A percentile compares a stretch with the other conserved stretches of the same genome.
These are phyloP conservation scores for Scomberomorus guttatus DNA, from an alignment of 2,797 vertebrate species.

Conservation along the genomic window DNA sequence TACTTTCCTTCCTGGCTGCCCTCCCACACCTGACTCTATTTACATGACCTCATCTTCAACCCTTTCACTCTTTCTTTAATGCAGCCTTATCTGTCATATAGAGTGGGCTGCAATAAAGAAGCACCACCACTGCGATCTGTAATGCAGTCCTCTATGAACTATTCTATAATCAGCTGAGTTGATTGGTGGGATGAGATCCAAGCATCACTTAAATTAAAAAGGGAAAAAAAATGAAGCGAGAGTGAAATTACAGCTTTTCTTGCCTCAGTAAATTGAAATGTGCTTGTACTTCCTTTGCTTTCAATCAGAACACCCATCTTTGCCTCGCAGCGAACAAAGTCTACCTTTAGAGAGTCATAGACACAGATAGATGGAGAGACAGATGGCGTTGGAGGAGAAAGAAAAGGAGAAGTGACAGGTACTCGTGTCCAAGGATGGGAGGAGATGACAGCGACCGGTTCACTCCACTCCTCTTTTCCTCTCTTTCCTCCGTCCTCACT, in stretches of 20 bases:
- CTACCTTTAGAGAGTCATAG: conserved; percentile 52
- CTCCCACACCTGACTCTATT: conserved; percentile 8
- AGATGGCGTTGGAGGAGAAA: conserved; percentile 63
- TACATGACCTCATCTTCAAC: conserved; percentile 25
- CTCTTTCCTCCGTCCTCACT: conserved; percentile 58
- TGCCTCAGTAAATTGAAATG: conserved; percentile 1
- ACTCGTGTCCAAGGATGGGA: conserved; percentile 75
- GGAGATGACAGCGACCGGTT: conserved; percentile 78
- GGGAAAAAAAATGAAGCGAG: not conserved
- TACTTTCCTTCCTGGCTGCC: not conserved
- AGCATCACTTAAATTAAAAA: conserved; percentile 10
- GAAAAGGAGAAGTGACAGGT: conserved; percentile 80
- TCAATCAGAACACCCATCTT: conserved; percentile 11
- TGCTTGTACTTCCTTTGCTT: conserved; percentile 28
- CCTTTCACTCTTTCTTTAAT: conserved; percentile 22
- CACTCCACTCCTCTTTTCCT: conserved; percentile 71
- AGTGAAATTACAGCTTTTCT: not conserved
- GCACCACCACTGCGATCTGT: not conserved
- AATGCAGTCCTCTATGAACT: conserved; percentile 3
- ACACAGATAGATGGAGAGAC: conserved; percentile 47
- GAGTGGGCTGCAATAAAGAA: not conserved
- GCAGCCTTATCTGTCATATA: not conserved
- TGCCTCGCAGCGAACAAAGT: conserved; percentile 50
- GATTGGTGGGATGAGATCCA: conserved; percentile 7
- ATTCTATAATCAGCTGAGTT: not conserved